phyloP scores from a whole-genome alignment of 2,888 invertebrate species.

The Morinoia aosen region DNA sequence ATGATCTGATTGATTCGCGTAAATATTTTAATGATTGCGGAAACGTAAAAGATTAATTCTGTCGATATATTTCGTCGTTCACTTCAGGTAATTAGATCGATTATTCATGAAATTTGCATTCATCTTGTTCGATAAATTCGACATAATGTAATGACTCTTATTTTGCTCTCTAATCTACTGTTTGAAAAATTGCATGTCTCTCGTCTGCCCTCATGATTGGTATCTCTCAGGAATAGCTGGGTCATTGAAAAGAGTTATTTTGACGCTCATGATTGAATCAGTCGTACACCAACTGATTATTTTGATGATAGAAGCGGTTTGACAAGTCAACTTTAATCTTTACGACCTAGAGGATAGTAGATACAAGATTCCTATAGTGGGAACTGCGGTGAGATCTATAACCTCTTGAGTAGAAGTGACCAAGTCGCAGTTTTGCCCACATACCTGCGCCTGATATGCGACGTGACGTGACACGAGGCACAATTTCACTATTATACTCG shows the following conservation, averaged over 20 bases:
- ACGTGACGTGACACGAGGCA: neutral
- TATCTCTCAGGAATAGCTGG: neutral
- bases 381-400: neutral
- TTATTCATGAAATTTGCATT: neutral
- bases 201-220: neutral
- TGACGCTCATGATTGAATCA: neutral
- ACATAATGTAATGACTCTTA: neutral
- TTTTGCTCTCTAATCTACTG: neutral
- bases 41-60: neutral
- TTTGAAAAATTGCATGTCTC: neutral
- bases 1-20: neutral
- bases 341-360: neutral
- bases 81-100: neutral
- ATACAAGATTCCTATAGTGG: neutral
- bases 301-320: neutral
- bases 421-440: neutral
- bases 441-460: neutral
- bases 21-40: neutral
- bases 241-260: neutral
- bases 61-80: neutral
- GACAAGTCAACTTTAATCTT: neutral
- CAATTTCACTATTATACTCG: neutral
- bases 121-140: neutral
- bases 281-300: neutral
- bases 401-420: neutral